Evolutionary conservation across 1,140 invertebrate genomes (phyloP).

Genomic region (Eumaeus atala): DNA sequence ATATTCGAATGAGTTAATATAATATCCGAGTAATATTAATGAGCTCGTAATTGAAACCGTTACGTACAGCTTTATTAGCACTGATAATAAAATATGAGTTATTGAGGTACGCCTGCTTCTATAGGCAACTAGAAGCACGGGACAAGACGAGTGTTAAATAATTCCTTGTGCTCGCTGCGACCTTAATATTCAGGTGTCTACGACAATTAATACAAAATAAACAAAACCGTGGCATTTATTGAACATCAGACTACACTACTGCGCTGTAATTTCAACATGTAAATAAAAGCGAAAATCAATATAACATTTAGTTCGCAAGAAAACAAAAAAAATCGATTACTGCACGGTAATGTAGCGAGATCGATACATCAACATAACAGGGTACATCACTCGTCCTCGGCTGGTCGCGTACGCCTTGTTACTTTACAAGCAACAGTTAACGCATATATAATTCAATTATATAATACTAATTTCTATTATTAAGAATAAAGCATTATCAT

Average conservation of each 20-base stretch:
- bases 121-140: conserved; percentile 73
- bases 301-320: conserved; percentile 2
- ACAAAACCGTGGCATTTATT: conserved; percentile 26
- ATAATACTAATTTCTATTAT: conserved; percentile 43
- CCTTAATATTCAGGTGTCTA: conserved; percentile 27
- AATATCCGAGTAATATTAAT: not conserved
- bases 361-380: conserved; percentile 13
- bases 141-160: conserved; percentile 53
- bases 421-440: conserved; percentile 53
- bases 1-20: conserved; percentile 2
- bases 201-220: conserved; percentile 34
- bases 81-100: conserved; percentile 48
- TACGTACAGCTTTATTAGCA: conserved; percentile 45
- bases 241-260: conserved; percentile 30
- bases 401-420: conserved; percentile 37
- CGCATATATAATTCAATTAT: conserved; percentile 41
- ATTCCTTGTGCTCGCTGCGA: conserved; percentile 48
- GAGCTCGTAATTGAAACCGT: conserved; percentile 1
- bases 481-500: conserved; percentile 58
- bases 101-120: conserved; percentile 34
- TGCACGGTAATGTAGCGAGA: conserved; percentile 23
- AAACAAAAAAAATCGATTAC: conserved; percentile 14
- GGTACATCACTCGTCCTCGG: conserved; percentile 37
- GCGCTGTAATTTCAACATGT: conserved; percentile 14
- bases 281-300: conserved; percentile 14